Evolutionary conservation across 2,797 vertebrate species (phyloP).

Genomic region (Lepus townsendii): DNA sequence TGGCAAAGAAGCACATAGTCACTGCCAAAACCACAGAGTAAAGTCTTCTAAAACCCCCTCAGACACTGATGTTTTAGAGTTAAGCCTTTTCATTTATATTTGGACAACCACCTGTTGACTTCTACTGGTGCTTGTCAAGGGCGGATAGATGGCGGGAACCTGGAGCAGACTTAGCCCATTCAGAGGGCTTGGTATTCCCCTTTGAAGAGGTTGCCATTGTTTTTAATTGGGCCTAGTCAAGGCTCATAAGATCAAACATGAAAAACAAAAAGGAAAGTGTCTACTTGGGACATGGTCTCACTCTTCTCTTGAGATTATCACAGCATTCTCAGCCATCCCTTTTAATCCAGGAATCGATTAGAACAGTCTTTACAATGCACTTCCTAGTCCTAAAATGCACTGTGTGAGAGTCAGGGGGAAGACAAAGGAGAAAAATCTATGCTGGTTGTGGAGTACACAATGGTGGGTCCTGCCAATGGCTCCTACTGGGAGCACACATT

Average conservation of each 20-base stretch:
- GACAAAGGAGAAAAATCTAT: neutral
- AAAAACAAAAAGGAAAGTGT: slow-evolving; percentile 77
- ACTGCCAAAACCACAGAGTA: slow-evolving; percentile 83
- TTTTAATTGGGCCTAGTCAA: slow-evolving; percentile 79
- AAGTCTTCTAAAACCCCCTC: slow-evolving; percentile 81
- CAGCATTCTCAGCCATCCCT: slow-evolving; percentile 41
- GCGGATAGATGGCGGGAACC: slow-evolving; percentile 70
- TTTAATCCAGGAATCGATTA: slow-evolving; percentile 71
- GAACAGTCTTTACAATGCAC: slow-evolving; percentile 55
- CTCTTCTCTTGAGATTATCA: slow-evolving; percentile 78
- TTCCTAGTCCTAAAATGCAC: slow-evolving; percentile 69
- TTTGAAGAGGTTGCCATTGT: slow-evolving; percentile 85
- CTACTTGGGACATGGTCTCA: slow-evolving; percentile 64
- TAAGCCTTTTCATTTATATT: slow-evolving; percentile 86
- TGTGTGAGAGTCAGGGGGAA: slow-evolving; percentile 34
- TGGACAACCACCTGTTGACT: slow-evolving; percentile 85
- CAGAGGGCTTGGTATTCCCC: slow-evolving; percentile 71
- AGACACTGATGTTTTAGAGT: slow-evolving; percentile 77
- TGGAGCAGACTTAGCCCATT: slow-evolving; percentile 73
- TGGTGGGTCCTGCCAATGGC: neutral
- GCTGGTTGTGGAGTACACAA: neutral
- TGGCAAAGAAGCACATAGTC: slow-evolving; percentile 76
- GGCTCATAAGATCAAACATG: slow-evolving; percentile 80
- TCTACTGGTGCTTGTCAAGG: slow-evolving; percentile 79
- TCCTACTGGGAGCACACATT: neutral